These are phyloP conservation scores for Sinelater perroti DNA, from an alignment of 2,888 invertebrate species.

Conservation along the genomic window DNA sequence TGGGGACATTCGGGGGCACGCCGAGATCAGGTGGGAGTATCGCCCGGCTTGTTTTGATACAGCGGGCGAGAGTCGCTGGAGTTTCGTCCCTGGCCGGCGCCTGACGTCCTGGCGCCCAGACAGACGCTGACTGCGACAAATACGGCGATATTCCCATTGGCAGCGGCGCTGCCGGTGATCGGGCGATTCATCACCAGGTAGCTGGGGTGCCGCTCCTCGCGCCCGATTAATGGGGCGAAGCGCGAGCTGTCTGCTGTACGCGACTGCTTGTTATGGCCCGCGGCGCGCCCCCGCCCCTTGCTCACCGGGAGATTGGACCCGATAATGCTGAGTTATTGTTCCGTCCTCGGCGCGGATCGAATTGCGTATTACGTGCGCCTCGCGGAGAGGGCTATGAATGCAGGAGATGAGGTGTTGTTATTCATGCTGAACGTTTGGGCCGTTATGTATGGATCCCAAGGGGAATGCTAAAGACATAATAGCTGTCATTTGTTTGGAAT, in stretches of 20 bases:
- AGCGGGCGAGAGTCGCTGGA: constrained; percentile 27
- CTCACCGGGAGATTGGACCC: constrained; percentile 13
- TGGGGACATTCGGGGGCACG: constrained; percentile 14
- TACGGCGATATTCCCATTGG: constrained; percentile 34
- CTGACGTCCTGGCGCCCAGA: constrained; percentile 49
- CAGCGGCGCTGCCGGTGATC: constrained; percentile 21
- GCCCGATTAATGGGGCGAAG: not conserved
- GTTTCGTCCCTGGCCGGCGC: constrained; percentile 43
- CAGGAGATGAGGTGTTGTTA: too few species aligned
- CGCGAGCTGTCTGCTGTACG: not conserved
- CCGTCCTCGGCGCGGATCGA: constrained; percentile 13
- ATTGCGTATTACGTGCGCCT: constrained; percentile 1
- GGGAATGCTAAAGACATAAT: too few species aligned
- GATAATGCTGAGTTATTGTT: constrained; percentile 32
- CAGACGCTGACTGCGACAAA: constrained; percentile 44
- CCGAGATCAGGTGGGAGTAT: constrained; percentile 35
- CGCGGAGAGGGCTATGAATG: too few species aligned
- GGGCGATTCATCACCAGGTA: constrained; percentile 41
- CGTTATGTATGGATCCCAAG: too few species aligned
- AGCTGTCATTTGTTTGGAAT: too few species aligned
- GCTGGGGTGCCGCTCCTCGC: not conserved
- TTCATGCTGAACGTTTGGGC: too few species aligned
- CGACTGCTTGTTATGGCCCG: constrained; percentile 32
- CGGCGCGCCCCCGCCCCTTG: constrained; percentile 35
- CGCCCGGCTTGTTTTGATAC: constrained; percentile 31